These are phyloP conservation scores for Autographa pulchrina DNA, from an alignment of 2,888 invertebrate species.

Conservation along the genomic window DNA sequence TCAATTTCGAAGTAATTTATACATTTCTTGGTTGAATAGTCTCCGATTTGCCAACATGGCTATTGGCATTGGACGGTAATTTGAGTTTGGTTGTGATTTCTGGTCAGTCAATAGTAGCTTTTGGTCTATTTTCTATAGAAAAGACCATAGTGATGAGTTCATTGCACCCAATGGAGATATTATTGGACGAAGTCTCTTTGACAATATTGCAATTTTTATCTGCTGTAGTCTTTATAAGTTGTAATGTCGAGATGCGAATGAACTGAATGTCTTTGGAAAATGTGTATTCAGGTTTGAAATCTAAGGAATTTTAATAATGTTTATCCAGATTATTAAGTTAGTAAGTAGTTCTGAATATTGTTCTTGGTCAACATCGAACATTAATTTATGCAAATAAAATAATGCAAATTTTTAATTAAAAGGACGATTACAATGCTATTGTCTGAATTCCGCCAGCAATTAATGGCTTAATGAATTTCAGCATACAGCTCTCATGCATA, in stretches of 20 bases:
- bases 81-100: neutral
- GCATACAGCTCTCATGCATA: neutral
- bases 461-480: neutral
- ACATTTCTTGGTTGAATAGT: neutral
- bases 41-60: neutral
- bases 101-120: neutral
- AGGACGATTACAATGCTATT: neutral
- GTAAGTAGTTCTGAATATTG: neutral
- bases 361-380: neutral
- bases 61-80: neutral
- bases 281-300: neutral
- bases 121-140: too few species aligned
- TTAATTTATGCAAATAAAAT: conserved; percentile 4
- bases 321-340: too few species aligned
- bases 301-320: neutral
- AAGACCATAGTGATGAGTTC: too few species aligned
- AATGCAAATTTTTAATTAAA: conserved; percentile 6
- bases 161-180: too few species aligned
- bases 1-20: neutral
- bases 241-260: too few species aligned
- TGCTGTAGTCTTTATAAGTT: too few species aligned
- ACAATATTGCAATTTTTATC: too few species aligned
- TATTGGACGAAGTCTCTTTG: too few species aligned
- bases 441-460: neutral
- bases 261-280: too few species aligned